Conservation (phyloP, 2,797 vertebrate species). For the Malacoraja senta region DNA sequence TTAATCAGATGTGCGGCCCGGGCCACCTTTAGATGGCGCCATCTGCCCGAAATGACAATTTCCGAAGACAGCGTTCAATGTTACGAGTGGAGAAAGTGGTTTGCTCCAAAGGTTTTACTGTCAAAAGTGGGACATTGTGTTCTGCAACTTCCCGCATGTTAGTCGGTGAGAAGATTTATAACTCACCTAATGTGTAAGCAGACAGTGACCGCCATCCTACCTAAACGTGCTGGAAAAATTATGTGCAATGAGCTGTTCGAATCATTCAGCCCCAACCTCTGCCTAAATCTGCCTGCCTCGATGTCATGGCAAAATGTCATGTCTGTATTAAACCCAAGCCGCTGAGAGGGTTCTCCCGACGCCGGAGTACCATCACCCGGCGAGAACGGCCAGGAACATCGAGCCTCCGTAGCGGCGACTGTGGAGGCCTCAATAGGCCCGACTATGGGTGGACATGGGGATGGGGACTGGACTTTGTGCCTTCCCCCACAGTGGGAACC, state of each 20-base stretch:
- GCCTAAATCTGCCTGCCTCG: neutral
- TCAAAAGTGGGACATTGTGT: neutral
- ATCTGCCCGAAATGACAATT: neutral
- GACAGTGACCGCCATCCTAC: neutral
- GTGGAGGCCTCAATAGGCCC: too few species aligned
- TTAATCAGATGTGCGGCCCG: neutral
- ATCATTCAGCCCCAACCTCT: neutral
- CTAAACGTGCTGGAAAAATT: neutral
- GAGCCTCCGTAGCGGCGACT: too few species aligned
- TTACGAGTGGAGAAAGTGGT: neutral
- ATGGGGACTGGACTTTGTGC: too few species aligned
- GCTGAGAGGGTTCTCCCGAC: too few species aligned
- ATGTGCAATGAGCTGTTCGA: neutral
- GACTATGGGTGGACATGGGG: too few species aligned
- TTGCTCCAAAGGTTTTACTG: neutral
- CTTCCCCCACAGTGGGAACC: too few species aligned
- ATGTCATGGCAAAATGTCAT: neutral
- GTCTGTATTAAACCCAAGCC: neutral
- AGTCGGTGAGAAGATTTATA: neutral
- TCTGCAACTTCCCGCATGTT: neutral
- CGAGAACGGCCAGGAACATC: too few species aligned
- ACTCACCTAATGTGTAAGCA: neutral
- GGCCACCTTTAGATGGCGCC: slow-evolving; percentile 11
- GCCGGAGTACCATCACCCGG: too few species aligned
- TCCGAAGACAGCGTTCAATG: neutral